Conservation (phyloP, 2,113 vertebrate genomes). For the Piaya cayana region DNA sequence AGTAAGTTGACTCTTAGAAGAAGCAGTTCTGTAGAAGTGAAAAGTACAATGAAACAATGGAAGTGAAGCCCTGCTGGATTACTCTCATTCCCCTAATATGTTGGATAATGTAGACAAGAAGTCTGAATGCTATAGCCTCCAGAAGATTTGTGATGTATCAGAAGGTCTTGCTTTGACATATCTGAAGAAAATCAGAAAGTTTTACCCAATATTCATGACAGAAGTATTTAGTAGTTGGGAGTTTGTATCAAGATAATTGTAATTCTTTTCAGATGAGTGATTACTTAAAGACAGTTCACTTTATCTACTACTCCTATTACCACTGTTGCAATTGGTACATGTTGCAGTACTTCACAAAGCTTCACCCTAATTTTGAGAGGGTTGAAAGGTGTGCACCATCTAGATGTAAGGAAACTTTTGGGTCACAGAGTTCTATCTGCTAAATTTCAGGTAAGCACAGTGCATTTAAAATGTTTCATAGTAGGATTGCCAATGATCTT, state of each 20-base stretch:
- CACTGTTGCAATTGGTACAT: rapidly evolving
- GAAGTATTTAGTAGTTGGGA: neutral
- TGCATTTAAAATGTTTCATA: neutral
- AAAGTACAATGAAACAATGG: neutral
- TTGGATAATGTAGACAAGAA: neutral
- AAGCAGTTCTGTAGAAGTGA: neutral
- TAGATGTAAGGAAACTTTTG: neutral
- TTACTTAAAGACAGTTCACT: neutral
- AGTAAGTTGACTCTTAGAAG: neutral
- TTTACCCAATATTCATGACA: neutral
- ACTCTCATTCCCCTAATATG: neutral
- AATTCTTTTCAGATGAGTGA: neutral
- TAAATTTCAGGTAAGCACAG: neutral
- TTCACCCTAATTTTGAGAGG: neutral
- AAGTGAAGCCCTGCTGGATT: neutral
- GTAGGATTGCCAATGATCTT: neutral
- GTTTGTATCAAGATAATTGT: neutral
- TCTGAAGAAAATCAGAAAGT: neutral
- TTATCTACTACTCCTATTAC: neutral
- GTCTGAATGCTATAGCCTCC: neutral
- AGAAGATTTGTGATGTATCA: neutral
- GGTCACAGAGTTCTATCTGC: neutral
- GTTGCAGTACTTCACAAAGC: neutral
- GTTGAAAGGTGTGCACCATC: neutral
- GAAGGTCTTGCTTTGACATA: neutral